phyloP scores from a whole-genome alignment of 1,140 invertebrate species.

The Leptinotarsa texana region DNA sequence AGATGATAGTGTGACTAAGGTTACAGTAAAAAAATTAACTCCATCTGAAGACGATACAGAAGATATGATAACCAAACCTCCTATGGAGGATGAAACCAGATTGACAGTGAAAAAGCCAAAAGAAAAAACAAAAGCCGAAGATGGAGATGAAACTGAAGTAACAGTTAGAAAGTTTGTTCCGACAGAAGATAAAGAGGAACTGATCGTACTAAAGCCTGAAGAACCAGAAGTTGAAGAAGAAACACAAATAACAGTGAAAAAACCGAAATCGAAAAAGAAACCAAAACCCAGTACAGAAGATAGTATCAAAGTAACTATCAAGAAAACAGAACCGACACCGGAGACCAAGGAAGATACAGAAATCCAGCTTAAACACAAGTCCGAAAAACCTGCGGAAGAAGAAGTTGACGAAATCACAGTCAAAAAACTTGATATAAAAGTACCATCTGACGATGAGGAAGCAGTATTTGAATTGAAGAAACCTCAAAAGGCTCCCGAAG shows the following conservation, averaged over 20 bases:
- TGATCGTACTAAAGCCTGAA: slow-evolving; percentile 12
- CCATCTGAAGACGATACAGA: slow-evolving; percentile 64
- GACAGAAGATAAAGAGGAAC: slow-evolving; percentile 47
- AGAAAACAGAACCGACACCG: slow-evolving; percentile 55
- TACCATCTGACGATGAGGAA: slow-evolving; percentile 57
- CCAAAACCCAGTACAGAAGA: slow-evolving; percentile 62
- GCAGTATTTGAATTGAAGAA: slow-evolving; percentile 39
- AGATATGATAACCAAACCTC: slow-evolving; percentile 17
- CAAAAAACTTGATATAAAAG: slow-evolving; percentile 47
- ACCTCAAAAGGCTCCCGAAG: slow-evolving; percentile 46
- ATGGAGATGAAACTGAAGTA: slow-evolving; percentile 42
- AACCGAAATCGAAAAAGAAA: slow-evolving; percentile 44
- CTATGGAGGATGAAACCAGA: slow-evolving; percentile 67
- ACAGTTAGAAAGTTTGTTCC: slow-evolving; percentile 42
- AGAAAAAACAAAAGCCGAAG: slow-evolving; percentile 44
- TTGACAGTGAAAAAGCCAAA: slow-evolving; percentile 64
- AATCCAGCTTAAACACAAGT: slow-evolving; percentile 25
- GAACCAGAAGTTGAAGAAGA: background rate
- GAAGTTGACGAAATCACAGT: slow-evolving; percentile 46
- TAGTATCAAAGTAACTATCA: slow-evolving; percentile 66
- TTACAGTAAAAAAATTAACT: slow-evolving; percentile 36
- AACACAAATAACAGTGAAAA: slow-evolving; percentile 6
- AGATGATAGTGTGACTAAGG: background rate
- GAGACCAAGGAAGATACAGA: slow-evolving; percentile 41
- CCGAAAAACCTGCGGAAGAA: slow-evolving; percentile 47